phyloP scores from a whole-genome alignment of 2,797 vertebrate genomes.

The Malurus splendens region DNA sequence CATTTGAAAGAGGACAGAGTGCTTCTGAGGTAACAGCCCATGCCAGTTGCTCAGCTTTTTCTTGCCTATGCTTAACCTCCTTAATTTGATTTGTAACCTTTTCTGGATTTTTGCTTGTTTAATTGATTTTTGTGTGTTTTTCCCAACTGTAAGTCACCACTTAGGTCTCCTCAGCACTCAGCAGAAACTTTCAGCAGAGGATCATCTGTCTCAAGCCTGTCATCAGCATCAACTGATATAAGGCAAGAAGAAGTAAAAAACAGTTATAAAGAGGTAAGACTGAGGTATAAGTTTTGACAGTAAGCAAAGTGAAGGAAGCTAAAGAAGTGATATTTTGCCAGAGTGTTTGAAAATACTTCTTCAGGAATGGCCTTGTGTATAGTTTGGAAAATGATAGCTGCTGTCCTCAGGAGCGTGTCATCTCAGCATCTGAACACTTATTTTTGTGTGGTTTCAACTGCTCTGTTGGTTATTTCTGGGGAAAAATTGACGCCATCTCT shows the following conservation, averaged over 20 bases:
- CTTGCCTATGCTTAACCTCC: background rate
- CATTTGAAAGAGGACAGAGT: slow-evolving; percentile 67
- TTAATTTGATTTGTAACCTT: background rate
- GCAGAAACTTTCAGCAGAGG: slow-evolving; percentile 80
- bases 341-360: background rate
- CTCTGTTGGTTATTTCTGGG: background rate
- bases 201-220: slow-evolving; percentile 84
- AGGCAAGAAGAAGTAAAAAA: slow-evolving; percentile 73
- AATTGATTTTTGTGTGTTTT: background rate
- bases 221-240: slow-evolving; percentile 71
- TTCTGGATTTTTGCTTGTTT: background rate
- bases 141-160: slow-evolving; percentile 68
- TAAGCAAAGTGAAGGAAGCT: background rate
- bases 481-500: background rate
- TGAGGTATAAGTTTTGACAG: background rate
- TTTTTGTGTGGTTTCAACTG: background rate
- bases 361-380: background rate
- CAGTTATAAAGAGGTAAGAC: slow-evolving; percentile 84
- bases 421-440: background rate
- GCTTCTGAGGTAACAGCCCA: slow-evolving; percentile 70
- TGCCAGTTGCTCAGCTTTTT: background rate
- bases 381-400: background rate
- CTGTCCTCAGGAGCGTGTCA: background rate
- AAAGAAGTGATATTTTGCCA: background rate
- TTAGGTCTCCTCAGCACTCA: slow-evolving; percentile 73